phyloP scores from a whole-genome alignment of 2,888 invertebrate genomes.

The Drosophila anomelani region DNA sequence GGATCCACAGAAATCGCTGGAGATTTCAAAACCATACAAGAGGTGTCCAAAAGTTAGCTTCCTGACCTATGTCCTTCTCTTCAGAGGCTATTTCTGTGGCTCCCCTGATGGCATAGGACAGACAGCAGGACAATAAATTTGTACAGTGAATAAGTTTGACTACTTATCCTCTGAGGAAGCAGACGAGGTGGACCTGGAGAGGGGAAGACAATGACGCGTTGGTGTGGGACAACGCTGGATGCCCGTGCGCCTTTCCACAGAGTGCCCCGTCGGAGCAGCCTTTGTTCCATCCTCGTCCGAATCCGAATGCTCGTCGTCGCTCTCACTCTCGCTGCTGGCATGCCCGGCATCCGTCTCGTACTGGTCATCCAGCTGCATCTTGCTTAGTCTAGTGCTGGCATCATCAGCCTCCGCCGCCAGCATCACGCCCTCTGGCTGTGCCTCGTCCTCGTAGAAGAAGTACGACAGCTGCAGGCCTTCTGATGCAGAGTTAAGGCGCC shows the following conservation, averaged over 20 bases:
- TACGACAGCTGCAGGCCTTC: slow-evolving; percentile 79
- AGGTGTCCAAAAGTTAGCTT: background rate
- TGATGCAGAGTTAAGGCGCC: slow-evolving; percentile 64
- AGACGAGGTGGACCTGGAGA: slow-evolving; percentile 20
- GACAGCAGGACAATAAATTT: background rate
- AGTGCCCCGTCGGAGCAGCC: background rate
- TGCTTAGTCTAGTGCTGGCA: too few relatives aligned
- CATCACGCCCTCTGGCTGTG: background rate
- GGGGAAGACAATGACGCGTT: background rate
- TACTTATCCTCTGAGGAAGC: slow-evolving; percentile 36
- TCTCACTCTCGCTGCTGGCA: slow-evolving; percentile 53
- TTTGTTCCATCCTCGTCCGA: slow-evolving; percentile 36
- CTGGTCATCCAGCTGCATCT: slow-evolving; percentile 5
- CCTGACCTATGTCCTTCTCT: too few relatives aligned
- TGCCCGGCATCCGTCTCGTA: slow-evolving; percentile 65
- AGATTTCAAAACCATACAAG: background rate
- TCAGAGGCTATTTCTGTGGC: background rate
- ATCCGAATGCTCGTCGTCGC: slow-evolving; percentile 63
- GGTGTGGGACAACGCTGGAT: slow-evolving; percentile 26
- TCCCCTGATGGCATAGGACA: background rate
- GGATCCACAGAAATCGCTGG: background rate
- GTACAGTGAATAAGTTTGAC: background rate
- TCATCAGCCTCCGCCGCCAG: background rate
- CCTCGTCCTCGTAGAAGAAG: slow-evolving; percentile 73
- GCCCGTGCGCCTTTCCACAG: slow-evolving; percentile 1